Percentiles rank a stretch among this genome's conserved stretches.
phyloP scores from a whole-genome alignment of 30 jellyfish, hydroid and myxozoan species.

The Aurelia sp. region DNA sequence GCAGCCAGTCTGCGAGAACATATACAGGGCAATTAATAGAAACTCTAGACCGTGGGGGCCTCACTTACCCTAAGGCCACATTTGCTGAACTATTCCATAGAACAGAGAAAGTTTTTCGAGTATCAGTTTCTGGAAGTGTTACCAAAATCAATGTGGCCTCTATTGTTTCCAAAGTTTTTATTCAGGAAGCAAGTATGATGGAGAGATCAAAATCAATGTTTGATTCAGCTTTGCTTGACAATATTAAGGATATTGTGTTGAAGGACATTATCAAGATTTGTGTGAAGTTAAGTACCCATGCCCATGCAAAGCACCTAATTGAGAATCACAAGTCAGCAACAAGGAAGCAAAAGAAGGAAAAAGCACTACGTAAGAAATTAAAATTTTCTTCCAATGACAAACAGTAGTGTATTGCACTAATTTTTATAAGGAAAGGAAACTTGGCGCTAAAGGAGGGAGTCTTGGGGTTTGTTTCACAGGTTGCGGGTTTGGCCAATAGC shows the following conservation, averaged over 20 bases:
- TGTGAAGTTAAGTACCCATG: slow-evolving; percentile 31
- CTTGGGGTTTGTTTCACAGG: too few species aligned
- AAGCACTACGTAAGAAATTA: slow-evolving; percentile 25
- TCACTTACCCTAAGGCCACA: slow-evolving; percentile 12
- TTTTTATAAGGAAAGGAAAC: too few species aligned
- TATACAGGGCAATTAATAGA: not conserved
- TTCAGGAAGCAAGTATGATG: slow-evolving; percentile 1
- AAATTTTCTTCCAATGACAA: too few species aligned
- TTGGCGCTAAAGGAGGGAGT: too few species aligned
- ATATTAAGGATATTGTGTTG: not conserved
- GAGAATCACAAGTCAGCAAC: slow-evolving; percentile 18
- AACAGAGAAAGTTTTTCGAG: slow-evolving; percentile 5
- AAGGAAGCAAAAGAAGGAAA: slow-evolving; percentile 19
- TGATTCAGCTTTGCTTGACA: slow-evolving; percentile 2
- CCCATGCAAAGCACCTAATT: slow-evolving; percentile 43
- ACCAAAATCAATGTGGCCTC: slow-evolving; percentile 39
- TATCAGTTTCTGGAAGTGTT: slow-evolving; percentile 3
- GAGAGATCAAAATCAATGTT: slow-evolving; percentile 24
- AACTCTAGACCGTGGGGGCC: slow-evolving; percentile 42
- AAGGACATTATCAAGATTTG: slow-evolving; percentile 18
- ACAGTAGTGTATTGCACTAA: too few species aligned
- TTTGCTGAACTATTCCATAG: too few species aligned
- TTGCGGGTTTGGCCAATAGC: too few species aligned
- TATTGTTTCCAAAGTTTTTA: slow-evolving; percentile 15
- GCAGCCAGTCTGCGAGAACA: not conserved